Conservation (phyloP, 92 coral and sea anemone species). For the Porites lobata region DNA sequence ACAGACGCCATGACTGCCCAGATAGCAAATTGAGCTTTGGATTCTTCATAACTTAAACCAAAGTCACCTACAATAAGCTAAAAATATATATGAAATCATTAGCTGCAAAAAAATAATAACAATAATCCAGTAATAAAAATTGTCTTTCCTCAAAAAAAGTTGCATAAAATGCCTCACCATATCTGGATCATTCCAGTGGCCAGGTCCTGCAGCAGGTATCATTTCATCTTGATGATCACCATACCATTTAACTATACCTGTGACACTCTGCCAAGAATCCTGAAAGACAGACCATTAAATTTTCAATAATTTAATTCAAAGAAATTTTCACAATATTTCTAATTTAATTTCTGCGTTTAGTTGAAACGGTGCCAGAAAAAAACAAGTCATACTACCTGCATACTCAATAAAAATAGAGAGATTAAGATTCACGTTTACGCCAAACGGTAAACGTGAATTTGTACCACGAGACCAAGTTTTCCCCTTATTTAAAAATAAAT, state of each 20-base stretch:
- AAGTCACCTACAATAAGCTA: slow-evolving; percentile 97
- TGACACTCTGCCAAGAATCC: slow-evolving; percentile 96
- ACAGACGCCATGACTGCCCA: slow-evolving; percentile 98
- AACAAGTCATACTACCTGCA: no score
- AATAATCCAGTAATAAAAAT: no score
- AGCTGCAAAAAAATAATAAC: background rate
- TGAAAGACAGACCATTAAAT: slow-evolving; percentile 4
- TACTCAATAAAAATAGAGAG: no score
- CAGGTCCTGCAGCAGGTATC: slow-evolving; percentile 98
- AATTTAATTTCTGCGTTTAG: no score
- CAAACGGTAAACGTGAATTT: no score
- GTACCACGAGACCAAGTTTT: no score
- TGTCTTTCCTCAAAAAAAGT: background rate
- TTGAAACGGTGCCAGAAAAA: no score
- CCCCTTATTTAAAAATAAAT: no score
- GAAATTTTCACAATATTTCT: no score
- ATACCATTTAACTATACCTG: slow-evolving; percentile 86
- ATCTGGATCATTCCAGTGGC: slow-evolving; percentile 99
- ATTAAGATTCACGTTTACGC: no score
- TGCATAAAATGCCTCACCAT: slow-evolving; percentile 54
- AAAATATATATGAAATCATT: background rate
- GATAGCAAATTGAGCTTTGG: slow-evolving; percentile 96
- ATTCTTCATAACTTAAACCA: slow-evolving; percentile 89
- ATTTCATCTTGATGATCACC: slow-evolving; percentile 89
- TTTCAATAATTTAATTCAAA: background rate